Conservation (phyloP, 2,888 invertebrate genomes). For the Euproctis similis region DNA sequence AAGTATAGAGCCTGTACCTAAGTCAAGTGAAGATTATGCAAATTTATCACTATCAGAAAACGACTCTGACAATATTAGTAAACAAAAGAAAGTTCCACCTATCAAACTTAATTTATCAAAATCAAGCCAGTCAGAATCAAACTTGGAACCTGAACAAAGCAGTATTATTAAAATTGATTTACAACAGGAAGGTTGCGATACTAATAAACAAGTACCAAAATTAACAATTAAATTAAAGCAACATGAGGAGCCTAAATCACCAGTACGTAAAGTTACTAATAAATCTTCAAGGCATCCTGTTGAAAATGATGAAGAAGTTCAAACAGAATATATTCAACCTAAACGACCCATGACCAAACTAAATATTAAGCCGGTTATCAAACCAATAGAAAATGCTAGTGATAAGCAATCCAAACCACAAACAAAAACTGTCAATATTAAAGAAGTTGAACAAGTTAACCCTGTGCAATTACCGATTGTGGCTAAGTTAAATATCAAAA, state of each 20-base stretch:
- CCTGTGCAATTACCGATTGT: slow-evolving; percentile 52
- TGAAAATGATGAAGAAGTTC: slow-evolving; percentile 29
- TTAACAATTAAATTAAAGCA: slow-evolving; percentile 68
- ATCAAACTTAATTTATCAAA: slow-evolving; percentile 40
- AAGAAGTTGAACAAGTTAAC: slow-evolving; percentile 21
- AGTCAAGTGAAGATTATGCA: no score
- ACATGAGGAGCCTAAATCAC: slow-evolving; percentile 52
- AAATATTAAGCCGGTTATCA: slow-evolving; percentile 65
- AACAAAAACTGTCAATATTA: slow-evolving; percentile 13
- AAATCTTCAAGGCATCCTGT: slow-evolving; percentile 59
- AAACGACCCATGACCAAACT: slow-evolving; percentile 55
- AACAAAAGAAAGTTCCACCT: slow-evolving; percentile 37
- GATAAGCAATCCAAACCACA: slow-evolving; percentile 45
- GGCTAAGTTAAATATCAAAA: slow-evolving; percentile 69
- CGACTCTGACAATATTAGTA: slow-evolving; percentile 6
- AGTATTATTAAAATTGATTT: slow-evolving; percentile 25
- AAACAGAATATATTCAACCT: slow-evolving; percentile 28
- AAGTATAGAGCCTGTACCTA: no score
- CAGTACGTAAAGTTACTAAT: slow-evolving; percentile 61
- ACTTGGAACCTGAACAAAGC: slow-evolving; percentile 19
- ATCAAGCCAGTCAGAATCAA: slow-evolving; percentile 24
- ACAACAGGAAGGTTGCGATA: slow-evolving; percentile 30
- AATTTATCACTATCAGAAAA: no score
- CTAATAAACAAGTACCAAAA: slow-evolving; percentile 63
- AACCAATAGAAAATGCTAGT: slow-evolving; percentile 52